These are phyloP conservation scores for Congeria kusceri DNA, from an alignment of 2,888 invertebrate genomes.

Conservation along the genomic window DNA sequence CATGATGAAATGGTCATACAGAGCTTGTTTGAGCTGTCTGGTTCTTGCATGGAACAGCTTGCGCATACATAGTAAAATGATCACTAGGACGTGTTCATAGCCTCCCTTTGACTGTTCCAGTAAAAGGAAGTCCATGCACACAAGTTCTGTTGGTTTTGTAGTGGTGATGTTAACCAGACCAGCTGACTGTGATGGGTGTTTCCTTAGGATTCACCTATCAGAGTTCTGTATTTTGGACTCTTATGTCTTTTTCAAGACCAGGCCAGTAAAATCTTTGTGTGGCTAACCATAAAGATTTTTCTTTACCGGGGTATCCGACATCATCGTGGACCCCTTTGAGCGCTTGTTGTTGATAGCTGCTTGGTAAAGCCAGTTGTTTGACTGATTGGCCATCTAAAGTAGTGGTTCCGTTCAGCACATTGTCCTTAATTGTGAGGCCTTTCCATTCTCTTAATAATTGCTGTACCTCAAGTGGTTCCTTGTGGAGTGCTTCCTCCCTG, in stretches of 20 bases:
- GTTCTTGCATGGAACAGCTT: conserved; percentile 32
- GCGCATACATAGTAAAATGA: conserved; percentile 14
- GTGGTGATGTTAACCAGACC: conserved; percentile 25
- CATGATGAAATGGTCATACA: conserved; percentile 30
- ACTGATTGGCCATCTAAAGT: conserved; percentile 1
- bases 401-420: conserved; percentile 7
- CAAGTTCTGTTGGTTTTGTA: conserved; percentile 40
- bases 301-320: conserved; percentile 25
- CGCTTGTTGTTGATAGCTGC: background rate
- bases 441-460: conserved; percentile 13
- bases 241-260: conserved; percentile 5
- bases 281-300: conserved; percentile 30
- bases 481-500: background rate
- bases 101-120: conserved; percentile 37
- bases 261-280: conserved; percentile 25
- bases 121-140: conserved; percentile 46
- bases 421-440: background rate
- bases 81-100: conserved; percentile 9
- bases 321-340: conserved; percentile 10
- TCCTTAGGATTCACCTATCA: background rate
- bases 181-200: conserved; percentile 6
- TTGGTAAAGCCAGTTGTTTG: conserved; percentile 15
- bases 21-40: conserved; percentile 30
- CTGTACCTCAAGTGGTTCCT: background rate
- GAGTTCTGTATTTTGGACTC: background rate